Evolutionary conservation across 2,797 vertebrate species (phyloP).

Genomic region (Tiaroga cobitis): DNA sequence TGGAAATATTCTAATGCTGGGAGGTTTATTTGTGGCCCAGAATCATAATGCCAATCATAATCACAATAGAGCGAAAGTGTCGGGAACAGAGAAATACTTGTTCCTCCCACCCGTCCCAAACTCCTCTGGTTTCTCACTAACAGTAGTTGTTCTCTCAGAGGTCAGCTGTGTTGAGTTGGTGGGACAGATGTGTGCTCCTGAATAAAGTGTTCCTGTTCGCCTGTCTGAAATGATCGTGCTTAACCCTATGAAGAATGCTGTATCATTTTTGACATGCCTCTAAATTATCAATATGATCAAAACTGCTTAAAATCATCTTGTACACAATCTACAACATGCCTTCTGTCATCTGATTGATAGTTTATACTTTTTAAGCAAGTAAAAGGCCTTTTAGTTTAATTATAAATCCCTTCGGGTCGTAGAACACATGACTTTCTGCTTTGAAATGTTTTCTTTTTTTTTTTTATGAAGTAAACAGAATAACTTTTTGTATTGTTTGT

Average conservation of each 20-base stretch:
- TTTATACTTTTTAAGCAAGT: not conserved
- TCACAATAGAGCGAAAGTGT: not conserved
- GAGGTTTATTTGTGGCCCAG: constrained; percentile 2
- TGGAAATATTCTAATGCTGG: constrained; percentile 21
- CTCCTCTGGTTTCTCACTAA: constrained; percentile 7
- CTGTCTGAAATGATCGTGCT: not conserved
- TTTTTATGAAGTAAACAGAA: too few relatives aligned
- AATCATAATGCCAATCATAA: not conserved
- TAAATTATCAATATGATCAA: not conserved
- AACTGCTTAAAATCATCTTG: not conserved
- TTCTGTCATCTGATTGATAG: not conserved
- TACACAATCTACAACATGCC: not conserved
- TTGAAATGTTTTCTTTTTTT: not conserved
- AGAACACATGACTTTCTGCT: not conserved
- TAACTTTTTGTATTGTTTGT: not conserved
- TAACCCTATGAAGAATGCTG: not conserved
- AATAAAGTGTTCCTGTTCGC: not conserved
- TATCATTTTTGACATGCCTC: not conserved
- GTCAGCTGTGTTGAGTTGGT: constrained; percentile 26
- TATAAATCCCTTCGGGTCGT: too few relatives aligned
- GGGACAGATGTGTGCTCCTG: constrained; percentile 1
- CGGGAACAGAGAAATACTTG: constrained; percentile 23
- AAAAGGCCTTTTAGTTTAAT: not conserved
- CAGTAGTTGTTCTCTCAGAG: constrained; percentile 22
- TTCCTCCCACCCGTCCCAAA: constrained; percentile 21